Conservation (phyloP, 2,888 invertebrate species). For the Scaptomyza cyrtandrae region DNA sequence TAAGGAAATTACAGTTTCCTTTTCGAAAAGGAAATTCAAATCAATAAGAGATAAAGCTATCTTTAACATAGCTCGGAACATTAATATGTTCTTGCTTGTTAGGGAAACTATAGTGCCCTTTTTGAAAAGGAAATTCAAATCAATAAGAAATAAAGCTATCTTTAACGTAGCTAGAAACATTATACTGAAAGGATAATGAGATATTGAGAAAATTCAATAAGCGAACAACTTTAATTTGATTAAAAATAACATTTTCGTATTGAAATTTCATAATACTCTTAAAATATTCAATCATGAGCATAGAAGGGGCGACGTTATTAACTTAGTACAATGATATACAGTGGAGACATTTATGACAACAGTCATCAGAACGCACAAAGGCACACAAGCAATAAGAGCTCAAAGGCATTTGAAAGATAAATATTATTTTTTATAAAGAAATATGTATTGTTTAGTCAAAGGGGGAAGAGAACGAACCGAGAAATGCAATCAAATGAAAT, state of each 20-base stretch:
- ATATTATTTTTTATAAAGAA: slow-evolving; percentile 22
- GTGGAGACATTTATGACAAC: slow-evolving; percentile 15
- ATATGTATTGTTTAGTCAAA: slow-evolving; percentile 1
- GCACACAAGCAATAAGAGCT: background rate
- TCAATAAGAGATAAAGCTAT: too few species aligned
- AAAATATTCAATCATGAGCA: background rate
- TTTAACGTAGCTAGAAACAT: too few species aligned
- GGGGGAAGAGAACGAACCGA: slow-evolving; percentile 9
- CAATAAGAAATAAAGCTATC: too few species aligned
- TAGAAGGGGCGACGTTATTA: slow-evolving; percentile 2
- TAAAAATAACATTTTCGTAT: background rate
- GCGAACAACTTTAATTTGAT: too few species aligned
- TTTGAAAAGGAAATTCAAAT: too few species aligned
- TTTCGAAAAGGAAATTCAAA: too few species aligned
- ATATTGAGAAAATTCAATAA: too few species aligned
- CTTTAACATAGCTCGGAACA: too few species aligned
- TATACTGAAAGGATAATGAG: too few species aligned
- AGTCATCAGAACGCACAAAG: slow-evolving; percentile 14
- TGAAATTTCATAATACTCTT: background rate
- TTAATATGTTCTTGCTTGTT: too few species aligned
- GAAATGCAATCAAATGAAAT: slow-evolving; percentile 69
- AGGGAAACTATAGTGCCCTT: too few species aligned
- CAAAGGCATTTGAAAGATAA: slow-evolving; percentile 46
- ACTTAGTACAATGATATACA: slow-evolving; percentile 8
- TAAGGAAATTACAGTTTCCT: too few species aligned